Evolutionary conservation across 2,113 vertebrate species (phyloP).

Genomic region (Centropristis striata): DNA sequence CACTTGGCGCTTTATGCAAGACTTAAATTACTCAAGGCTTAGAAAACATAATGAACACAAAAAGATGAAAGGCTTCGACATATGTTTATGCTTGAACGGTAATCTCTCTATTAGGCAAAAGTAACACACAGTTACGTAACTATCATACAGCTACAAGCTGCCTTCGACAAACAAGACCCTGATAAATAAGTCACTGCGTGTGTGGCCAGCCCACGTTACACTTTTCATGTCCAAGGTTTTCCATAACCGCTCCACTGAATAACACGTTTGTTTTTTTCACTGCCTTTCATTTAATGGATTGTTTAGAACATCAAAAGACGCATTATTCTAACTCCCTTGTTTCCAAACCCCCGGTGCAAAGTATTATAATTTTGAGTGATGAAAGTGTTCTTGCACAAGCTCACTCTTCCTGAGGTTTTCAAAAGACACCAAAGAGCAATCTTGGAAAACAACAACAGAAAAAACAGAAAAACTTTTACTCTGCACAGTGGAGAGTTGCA

Average conservation of each 20-base stretch:
- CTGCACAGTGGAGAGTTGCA: conserved; percentile 20
- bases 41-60: conserved; percentile 44
- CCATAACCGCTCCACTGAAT: conserved; percentile 50
- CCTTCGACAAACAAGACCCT: conserved; percentile 58
- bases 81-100: conserved; percentile 43
- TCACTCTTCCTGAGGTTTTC: conserved; percentile 48
- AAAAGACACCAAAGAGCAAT: conserved; percentile 69
- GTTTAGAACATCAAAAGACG: conserved; percentile 77
- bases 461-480: conserved; percentile 24
- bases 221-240: conserved; percentile 69
- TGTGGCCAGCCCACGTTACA: conserved; percentile 24
- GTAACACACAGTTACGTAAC: conserved; percentile 56
- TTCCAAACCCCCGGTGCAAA: conserved; percentile 54
- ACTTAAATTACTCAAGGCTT: conserved; percentile 42
- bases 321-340: conserved; percentile 65
- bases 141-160: conserved; percentile 54
- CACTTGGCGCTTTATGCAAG: conserved; percentile 9
- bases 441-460: conserved; percentile 53
- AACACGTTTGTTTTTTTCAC: conserved; percentile 40
- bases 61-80: conserved; percentile 66
- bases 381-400: conserved; percentile 62
- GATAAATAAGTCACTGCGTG: conserved; percentile 51
- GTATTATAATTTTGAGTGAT: conserved; percentile 71
- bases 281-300: conserved; percentile 73
- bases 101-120: conserved; percentile 60